These are phyloP conservation scores for Trididemnum nubilum DNA, from an alignment of 23 tunicate species.

Conservation along the genomic window DNA sequence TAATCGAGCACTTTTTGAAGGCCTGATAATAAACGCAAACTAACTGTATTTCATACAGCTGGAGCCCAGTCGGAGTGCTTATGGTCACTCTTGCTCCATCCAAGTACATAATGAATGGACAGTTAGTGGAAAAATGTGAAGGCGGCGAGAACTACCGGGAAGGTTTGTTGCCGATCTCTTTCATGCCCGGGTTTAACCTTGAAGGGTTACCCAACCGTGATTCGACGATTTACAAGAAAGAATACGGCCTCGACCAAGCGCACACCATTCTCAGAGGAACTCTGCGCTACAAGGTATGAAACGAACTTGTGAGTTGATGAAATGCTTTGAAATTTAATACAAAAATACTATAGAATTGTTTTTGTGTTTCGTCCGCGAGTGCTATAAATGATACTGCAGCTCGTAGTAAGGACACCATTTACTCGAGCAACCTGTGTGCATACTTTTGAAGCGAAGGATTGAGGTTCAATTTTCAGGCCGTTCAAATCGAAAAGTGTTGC, in stretches of 20 bases:
- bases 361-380: no score
- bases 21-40: no score
- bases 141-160: conserved; percentile 79
- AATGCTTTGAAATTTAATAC: background rate
- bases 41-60: conserved; percentile 51
- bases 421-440: no score
- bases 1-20: no score
- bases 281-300: conserved; percentile 76
- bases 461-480: no score
- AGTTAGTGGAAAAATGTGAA: conserved; percentile 50
- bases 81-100: conserved; percentile 80
- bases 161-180: conserved; percentile 50
- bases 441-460: no score
- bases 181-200: conserved; percentile 89
- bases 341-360: no score
- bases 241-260: conserved; percentile 60
- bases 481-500: no score
- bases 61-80: conserved; percentile 95
- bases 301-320: no score
- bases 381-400: background rate
- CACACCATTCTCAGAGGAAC: conserved; percentile 90
- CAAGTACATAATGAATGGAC: conserved; percentile 64
- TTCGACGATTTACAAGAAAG: conserved; percentile 75
- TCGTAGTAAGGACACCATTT: no score
- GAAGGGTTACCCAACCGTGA: conserved; percentile 99